phyloP scores from a whole-genome alignment of 2,888 invertebrate genomes.

The Macrosiphum euphorbiae region DNA sequence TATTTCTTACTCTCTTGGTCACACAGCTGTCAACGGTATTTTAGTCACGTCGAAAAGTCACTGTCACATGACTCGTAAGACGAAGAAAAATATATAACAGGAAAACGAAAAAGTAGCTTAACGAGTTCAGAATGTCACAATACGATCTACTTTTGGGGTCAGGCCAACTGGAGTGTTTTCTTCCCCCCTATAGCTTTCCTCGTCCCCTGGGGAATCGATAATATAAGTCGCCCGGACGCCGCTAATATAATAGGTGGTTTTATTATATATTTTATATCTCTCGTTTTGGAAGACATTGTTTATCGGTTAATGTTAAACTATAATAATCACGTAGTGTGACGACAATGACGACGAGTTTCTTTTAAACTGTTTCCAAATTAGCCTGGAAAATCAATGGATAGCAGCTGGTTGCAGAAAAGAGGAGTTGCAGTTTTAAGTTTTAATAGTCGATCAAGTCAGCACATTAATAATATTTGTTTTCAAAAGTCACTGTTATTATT shows the following conservation, averaged over 20 bases:
- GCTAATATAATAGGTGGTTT: constrained; percentile 38
- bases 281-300: constrained; percentile 14
- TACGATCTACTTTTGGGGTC: constrained; percentile 39
- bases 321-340: not conserved
- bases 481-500: not conserved
- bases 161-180: constrained; percentile 36
- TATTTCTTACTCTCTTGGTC: not conserved
- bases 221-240: not conserved
- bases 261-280: constrained; percentile 15
- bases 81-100: constrained; percentile 21
- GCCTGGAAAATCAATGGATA: not conserved
- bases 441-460: not conserved
- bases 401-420: not conserved
- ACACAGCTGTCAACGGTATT: constrained; percentile 38
- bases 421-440: not conserved
- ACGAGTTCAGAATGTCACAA: constrained; percentile 44
- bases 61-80: constrained; percentile 38
- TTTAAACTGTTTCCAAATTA: constrained; percentile 9
- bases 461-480: not conserved
- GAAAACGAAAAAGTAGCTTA: constrained; percentile 7
- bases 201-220: constrained; percentile 1
- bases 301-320: not conserved
- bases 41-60: constrained; percentile 51
- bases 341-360: not conserved
- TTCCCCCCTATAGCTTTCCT: not conserved